phyloP scores from a whole-genome alignment of 1,140 invertebrate genomes.

The Daktulosphaira vitifoliae region DNA sequence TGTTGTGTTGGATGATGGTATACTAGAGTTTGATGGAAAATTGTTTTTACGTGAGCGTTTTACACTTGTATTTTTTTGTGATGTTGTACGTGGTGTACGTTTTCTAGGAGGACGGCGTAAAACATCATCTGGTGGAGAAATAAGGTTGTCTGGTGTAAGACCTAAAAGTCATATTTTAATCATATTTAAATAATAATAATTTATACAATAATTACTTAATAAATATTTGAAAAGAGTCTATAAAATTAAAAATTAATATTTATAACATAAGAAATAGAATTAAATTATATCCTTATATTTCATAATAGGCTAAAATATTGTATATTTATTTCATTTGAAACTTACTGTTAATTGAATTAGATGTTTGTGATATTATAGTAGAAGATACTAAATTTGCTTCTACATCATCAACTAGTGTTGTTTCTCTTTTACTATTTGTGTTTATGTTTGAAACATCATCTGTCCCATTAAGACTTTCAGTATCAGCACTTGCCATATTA shows the following conservation, averaged over 20 bases:
- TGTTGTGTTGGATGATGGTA: neutral
- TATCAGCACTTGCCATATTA: constrained; percentile 57
- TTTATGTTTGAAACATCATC: constrained; percentile 37
- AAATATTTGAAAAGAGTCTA: neutral
- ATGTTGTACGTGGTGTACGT: constrained; percentile 17
- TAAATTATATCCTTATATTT: too few species aligned
- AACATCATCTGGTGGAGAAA: constrained; percentile 33
- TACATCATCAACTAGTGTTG: constrained; percentile 25
- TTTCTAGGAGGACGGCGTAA: constrained; percentile 33
- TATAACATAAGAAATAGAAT: too few species aligned
- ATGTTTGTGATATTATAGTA: constrained; percentile 35
- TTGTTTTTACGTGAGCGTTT: constrained; percentile 19
- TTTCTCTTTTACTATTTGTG: neutral
- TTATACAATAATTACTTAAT: too few species aligned
- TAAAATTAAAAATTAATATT: too few species aligned
- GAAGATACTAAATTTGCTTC: constrained; percentile 35
- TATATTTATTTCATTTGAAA: too few species aligned
- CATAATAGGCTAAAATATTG: too few species aligned
- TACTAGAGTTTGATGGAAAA: constrained; percentile 1
- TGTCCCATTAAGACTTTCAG: constrained; percentile 14
- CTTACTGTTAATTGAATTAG: constrained; percentile 18
- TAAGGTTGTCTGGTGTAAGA: constrained; percentile 34
- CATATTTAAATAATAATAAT: neutral
- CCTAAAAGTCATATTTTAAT: neutral
- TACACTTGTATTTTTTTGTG: constrained; percentile 4